Evolutionary conservation across 2,888 invertebrate genomes (phyloP), one percentile per base, ranked within the genome.

Genomic region (Pachydiplax longipennis): DNA sequence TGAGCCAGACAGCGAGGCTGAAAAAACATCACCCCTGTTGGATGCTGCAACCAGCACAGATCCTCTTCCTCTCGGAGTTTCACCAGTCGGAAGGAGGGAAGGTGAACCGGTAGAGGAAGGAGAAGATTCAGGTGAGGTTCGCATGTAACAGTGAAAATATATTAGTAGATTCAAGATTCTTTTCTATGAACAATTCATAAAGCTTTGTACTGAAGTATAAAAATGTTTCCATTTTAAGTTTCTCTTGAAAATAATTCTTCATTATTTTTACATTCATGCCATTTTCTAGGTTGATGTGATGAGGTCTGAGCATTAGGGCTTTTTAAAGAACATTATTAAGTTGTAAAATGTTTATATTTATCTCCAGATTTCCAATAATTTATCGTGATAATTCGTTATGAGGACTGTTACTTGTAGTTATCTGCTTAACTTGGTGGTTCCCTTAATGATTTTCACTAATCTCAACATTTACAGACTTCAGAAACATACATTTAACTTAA

Each of bases 1-100:
- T n/a, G 97, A 97, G 93, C 97, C 97, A 92, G 97, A 97, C 93
- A 97, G 97, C 93, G 97, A 98, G 93, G 96, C 96, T 90, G 98
- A 98, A 94, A 96, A 97, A 92, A 94, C 97, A 91, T 97, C 97
- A 31, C 98, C 98, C 31, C 94, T 98, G 58, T 94, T 98, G 37
- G 95, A 95, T 90, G 93, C 94, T 61, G 93, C 93, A 3, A 93
- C 93, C 6, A 93, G 93, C 91, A 93, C 93, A 18, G 94, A 94
- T 91, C 81, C 90, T 58, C 44, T 90, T 58, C 81, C 87, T 13
- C 10, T 87, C 4, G 87, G 87, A 15, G 87, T 65, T 6, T 87
- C 87, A 5, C 87, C 87, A 37, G 61, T 61, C 0, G 37, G 37
- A 4, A 61, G 87, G 65, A n/a, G 87, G 8, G 87, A 87, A 22